phyloP scores from a whole-genome alignment of 1,140 invertebrate species.

The Aphidius gifuensis region DNA sequence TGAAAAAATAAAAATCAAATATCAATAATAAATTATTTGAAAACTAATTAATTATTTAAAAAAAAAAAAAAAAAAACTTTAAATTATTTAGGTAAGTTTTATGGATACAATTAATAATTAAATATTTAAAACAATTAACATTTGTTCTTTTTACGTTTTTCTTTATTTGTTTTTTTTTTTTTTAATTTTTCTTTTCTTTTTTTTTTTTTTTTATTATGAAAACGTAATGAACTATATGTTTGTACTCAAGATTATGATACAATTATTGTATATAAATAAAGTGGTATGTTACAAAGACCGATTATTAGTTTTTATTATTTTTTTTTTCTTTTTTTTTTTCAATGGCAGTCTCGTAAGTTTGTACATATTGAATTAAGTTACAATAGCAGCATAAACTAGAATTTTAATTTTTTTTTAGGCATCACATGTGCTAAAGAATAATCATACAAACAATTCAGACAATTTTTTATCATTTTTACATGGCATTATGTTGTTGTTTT shows the following conservation, averaged over 20 bases:
- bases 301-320: constrained; percentile 28
- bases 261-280: constrained; percentile 52
- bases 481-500: too few species aligned
- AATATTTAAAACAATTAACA: not conserved
- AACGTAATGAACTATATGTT: constrained; percentile 51
- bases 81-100: too few species aligned
- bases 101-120: not conserved
- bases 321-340: constrained; percentile 20
- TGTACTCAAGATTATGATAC: constrained; percentile 52
- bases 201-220: constrained; percentile 45
- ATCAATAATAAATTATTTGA: too few species aligned
- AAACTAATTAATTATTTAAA: too few species aligned
- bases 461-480: constrained; percentile 4
- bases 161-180: too few species aligned
- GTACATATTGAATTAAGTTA: constrained; percentile 51
- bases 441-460: constrained; percentile 36
- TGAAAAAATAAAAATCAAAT: too few species aligned
- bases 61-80: too few species aligned
- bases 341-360: constrained; percentile 48
- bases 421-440: constrained; percentile 40
- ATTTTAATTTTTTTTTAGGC: constrained; percentile 36
- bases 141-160: too few species aligned
- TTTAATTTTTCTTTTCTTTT: not conserved
- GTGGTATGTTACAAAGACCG: constrained; percentile 51
- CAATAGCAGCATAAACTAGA: constrained; percentile 37